Evolutionary conservation across 1,140 invertebrate genomes (phyloP).

Genomic region (Plectrocnemia conspersa): DNA sequence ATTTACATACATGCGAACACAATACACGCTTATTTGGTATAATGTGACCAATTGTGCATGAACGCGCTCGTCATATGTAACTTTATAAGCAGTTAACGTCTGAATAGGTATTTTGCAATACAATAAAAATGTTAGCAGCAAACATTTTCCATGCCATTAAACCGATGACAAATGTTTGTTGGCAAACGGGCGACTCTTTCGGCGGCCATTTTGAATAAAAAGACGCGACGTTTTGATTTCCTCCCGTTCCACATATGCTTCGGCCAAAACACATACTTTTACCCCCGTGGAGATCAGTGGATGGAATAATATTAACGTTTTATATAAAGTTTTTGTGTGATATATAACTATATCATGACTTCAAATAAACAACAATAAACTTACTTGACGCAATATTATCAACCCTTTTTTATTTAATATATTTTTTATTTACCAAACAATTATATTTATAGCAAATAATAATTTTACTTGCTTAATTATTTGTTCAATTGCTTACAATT

Average conservation of each 20-base stretch:
- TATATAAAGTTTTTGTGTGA: too few relatives aligned
- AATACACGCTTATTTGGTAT: slow-evolving; percentile 6
- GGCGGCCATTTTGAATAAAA: slow-evolving; percentile 14
- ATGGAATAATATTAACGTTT: too few relatives aligned
- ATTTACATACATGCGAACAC: neutral
- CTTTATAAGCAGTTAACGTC: slow-evolving; percentile 25
- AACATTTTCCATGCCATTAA: slow-evolving; percentile 37
- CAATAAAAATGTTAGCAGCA: slow-evolving; percentile 32
- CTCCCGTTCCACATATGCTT: neutral
- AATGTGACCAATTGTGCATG: slow-evolving; percentile 23
- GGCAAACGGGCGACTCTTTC: slow-evolving; percentile 15
- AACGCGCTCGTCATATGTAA: slow-evolving; percentile 21
- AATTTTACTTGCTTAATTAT: too few relatives aligned
- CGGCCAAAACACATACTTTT: neutral
- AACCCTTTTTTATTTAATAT: too few relatives aligned
- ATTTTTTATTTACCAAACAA: too few relatives aligned
- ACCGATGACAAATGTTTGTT: slow-evolving; percentile 34
- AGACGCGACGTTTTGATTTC: slow-evolving; percentile 15
- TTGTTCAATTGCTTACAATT: too few relatives aligned
- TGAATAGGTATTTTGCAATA: slow-evolving; percentile 32
- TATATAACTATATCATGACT: too few relatives aligned
- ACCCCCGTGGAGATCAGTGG: too few relatives aligned
- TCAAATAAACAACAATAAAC: too few relatives aligned
- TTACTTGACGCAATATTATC: too few relatives aligned
- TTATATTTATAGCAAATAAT: too few relatives aligned